Conservation (phyloP, 2,888 invertebrate genomes). For the Luperina testacea region DNA sequence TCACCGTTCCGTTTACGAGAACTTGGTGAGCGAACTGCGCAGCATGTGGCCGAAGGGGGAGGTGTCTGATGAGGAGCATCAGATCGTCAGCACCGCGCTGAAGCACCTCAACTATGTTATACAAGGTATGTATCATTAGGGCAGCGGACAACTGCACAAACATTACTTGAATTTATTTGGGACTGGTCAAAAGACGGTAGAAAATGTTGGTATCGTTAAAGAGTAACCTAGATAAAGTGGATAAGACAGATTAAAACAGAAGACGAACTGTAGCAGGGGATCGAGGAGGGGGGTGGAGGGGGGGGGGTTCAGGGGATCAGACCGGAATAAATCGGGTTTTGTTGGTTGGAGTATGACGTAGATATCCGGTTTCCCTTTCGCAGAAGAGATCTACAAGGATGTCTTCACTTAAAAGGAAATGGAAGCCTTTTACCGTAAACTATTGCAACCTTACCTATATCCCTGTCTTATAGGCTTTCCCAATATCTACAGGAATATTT, state of each 20-base stretch:
- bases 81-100: slow-evolving; percentile 70
- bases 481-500: not conserved
- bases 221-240: no score
- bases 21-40: slow-evolving; percentile 66
- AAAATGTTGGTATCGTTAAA: not conserved
- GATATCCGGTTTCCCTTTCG: not conserved
- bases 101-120: slow-evolving; percentile 72
- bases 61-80: slow-evolving; percentile 76
- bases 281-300: no score
- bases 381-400: not conserved
- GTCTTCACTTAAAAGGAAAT: not conserved
- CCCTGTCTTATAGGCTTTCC: no score
- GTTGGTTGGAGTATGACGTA: no score
- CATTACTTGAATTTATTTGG: not conserved
- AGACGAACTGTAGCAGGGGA: no score
- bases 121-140: slow-evolving; percentile 67
- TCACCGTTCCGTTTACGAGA: slow-evolving; percentile 76
- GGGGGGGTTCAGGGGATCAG: no score
- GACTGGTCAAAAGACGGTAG: not conserved
- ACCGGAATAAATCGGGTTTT: not conserved
- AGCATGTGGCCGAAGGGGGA: slow-evolving; percentile 80
- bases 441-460: not conserved
- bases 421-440: no score
- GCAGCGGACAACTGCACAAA: not conserved
- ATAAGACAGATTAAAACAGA: no score